Base-by-base conservation (phyloP, 2,113 vertebrate genomes). In the Burhinus oedicnemus region DNA sequence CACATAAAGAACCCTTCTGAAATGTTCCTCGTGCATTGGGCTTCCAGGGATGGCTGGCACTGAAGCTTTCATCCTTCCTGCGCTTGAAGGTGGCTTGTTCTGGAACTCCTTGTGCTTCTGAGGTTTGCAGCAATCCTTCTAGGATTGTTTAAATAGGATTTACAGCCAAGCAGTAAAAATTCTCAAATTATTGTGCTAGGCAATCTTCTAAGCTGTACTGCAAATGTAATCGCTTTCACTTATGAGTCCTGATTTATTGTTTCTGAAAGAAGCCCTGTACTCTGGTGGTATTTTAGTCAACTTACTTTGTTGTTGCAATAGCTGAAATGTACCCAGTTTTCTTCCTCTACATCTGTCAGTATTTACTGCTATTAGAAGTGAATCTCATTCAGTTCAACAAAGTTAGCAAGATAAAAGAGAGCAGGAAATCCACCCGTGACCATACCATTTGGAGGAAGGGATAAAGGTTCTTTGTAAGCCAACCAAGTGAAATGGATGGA, bases 201-300 rank as follows among this genome's bases (percentile, higher is more conserved):
- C 88, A 89, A 90, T 91, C 90, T 97, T 80, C 87, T 71, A 89
- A 93, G 55, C 19, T 15, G 58, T 55, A 29, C 68, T 88, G 70
- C 30, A 40, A 52, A n/a, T 44, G 68, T 86, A 96, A 96, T 95
- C 65, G 18, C 68, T 97, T 95, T 96, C 42, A 81, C 91, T 98
- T 96, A 95, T 29, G 66, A 79, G 51, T 44, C 58, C 44, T 97
- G 96, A 98, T 98, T 97, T 94, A 97, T 71, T 34, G 52, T n/a
- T 40, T 95, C 78, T 79, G 83, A 91, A 76, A 88, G 94, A 80
- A 93, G 26, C 52, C 40, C 44, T 72, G 23, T 47, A 55, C 36
- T 84, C 83, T 85, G 34, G 45, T 70, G 65, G 42, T 34, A 60
- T 85, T 91, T 79, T 38, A 66, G 84, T 45, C 64, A 77, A 51